phyloP scores from a whole-genome alignment of 1,140 invertebrate species.

The Yoshiicerus persimilis region DNA sequence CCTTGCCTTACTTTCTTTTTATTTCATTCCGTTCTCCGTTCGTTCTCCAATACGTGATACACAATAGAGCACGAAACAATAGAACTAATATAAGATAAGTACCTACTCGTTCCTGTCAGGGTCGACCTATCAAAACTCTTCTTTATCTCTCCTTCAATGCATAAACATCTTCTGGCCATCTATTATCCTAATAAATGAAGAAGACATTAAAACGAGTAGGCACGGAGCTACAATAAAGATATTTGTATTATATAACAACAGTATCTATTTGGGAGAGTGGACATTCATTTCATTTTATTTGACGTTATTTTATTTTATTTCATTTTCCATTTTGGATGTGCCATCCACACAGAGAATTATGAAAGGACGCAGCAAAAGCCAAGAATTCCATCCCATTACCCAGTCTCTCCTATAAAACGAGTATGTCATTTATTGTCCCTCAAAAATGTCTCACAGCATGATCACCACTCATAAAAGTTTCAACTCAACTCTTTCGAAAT shows the following conservation, averaged over 20 bases:
- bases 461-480: constrained; percentile 44
- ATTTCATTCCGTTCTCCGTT: background rate
- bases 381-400: constrained; percentile 23
- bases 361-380: background rate
- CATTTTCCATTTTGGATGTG: background rate
- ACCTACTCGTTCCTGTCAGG: background rate
- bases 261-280: background rate
- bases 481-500: constrained; percentile 26
- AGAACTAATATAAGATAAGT: background rate
- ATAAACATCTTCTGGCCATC: background rate
- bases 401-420: constrained; percentile 10
- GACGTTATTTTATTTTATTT: background rate
- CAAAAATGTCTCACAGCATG: constrained; percentile 41
- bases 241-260: background rate
- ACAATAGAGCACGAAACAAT: constrained; percentile 17
- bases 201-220: background rate
- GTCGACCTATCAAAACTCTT: background rate
- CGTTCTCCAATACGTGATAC: background rate
- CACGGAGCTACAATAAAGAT: background rate
- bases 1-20: constrained; percentile 9
- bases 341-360: background rate
- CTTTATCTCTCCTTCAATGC: background rate
- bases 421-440: constrained; percentile 32
- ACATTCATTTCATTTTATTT: constrained; percentile 13
- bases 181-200: background rate